phyloP scores from a whole-genome alignment of 2,113 vertebrate genomes.

The Pelobates fuscus region DNA sequence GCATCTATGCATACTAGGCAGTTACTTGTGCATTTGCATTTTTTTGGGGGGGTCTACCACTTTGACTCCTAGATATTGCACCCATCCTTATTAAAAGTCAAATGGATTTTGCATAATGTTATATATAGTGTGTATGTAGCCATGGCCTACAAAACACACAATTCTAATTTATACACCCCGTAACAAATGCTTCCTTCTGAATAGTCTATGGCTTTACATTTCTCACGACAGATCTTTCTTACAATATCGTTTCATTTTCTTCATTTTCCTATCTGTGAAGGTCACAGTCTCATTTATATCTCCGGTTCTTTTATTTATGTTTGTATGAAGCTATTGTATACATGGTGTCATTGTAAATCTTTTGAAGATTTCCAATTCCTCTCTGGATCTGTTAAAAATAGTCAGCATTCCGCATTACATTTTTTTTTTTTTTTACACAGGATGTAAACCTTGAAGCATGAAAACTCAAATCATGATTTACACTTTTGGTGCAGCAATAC shows the following conservation, averaged over 20 bases:
- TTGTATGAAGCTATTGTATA: conserved; percentile 16
- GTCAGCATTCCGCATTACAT: conserved; percentile 28
- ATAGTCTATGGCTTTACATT: not conserved
- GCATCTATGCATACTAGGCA: too few species aligned
- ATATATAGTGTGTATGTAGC: too few species aligned
- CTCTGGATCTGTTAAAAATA: conserved; percentile 22
- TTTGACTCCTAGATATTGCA: too few species aligned
- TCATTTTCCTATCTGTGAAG: conserved; percentile 1
- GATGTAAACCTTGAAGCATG: conserved; percentile 57
- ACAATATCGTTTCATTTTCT: not conserved
- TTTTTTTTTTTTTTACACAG: conserved; percentile 45
- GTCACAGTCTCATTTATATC: not conserved
- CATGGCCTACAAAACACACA: too few species aligned
- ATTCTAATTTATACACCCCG: too few species aligned
- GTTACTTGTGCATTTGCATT: too few species aligned
- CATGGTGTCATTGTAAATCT: conserved; percentile 25
- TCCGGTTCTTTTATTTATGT: conserved; percentile 14
- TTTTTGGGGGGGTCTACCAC: too few species aligned
- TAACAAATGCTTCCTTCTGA: not conserved
- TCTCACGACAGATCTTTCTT: not conserved
- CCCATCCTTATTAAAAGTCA: too few species aligned
- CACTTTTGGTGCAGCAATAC: conserved; percentile 51
- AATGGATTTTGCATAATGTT: too few species aligned
- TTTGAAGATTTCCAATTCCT: conserved; percentile 17
- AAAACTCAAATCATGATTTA: conserved; percentile 54